Base-by-base conservation (phyloP, 2,113 vertebrate species). In the Odocoileus hemionus region DNA sequence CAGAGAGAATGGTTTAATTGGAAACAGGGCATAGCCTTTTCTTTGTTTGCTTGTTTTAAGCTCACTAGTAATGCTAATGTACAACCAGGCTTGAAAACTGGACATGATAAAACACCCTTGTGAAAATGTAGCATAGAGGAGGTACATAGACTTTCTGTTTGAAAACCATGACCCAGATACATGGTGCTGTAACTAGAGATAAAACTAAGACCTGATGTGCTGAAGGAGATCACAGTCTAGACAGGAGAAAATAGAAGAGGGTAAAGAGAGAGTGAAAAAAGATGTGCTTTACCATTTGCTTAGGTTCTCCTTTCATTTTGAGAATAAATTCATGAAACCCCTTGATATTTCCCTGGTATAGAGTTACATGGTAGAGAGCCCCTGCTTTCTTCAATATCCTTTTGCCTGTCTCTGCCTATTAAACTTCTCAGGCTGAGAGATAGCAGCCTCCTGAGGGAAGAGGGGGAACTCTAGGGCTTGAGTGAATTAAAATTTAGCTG, bases 401-500 rank as follows among this genome's bases (percentile, higher is more conserved):
- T 88, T 57, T 2, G 4, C 88, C 70, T 97, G 94, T 92, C 87
- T 96, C 52, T 96, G 36, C 57, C 88, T 91, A 89, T 94, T 96
- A 96, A 93, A 80, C 70, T 79, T 58, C 60, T 80, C 39, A 39
- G n/a, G 79, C 90, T 80, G 93, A 97, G 36, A 54, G 74, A 91
- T 8, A 85, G 16, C 88, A 97, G 87, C 90, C 85, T 98, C 61
- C 92, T 93, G 78, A 50, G 89, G 76, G 70, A 92, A 17, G n/a
- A 10, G 39, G 33, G 25, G 67, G 11, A n/a, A 19, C 3, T 76
- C 55, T 79, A 16, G 8, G n/a, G 5, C 80, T 94, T 90, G 78
- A 86, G 82, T 94, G 91, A 96, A 86, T 98, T 97, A 91, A 95
- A 96, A 82, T 85, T 86, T 83, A 58, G 21, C 85, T 96, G 88